Percentiles rank a stretch among this genome's conserved stretches.
phyloP scores from a whole-genome alignment of 2,888 invertebrate species.

The Hirudinaria manillensis region DNA sequence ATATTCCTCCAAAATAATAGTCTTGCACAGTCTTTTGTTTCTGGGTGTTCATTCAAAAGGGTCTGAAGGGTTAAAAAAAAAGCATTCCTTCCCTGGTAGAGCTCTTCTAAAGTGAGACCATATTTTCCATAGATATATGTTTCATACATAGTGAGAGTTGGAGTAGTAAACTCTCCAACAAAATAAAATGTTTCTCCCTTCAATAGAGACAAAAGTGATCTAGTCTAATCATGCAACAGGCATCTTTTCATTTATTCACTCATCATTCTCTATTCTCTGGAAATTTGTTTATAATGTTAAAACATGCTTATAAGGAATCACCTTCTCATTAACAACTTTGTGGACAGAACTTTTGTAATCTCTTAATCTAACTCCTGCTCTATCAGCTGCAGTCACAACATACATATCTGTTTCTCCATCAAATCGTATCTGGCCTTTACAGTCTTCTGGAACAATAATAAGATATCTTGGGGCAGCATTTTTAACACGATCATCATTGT shows the following conservation, averaged over 20 bases:
- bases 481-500: background rate
- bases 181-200: conserved; percentile 27
- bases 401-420: conserved; percentile 23
- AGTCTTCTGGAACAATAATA: conserved; percentile 30
- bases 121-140: conserved; percentile 11
- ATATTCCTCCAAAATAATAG: conserved; percentile 29
- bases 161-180: conserved; percentile 31
- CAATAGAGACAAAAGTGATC: background rate
- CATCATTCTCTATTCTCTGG: too few species aligned
- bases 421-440: conserved; percentile 11
- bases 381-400: conserved; percentile 20
- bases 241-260: too few species aligned
- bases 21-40: conserved; percentile 14
- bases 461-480: conserved; percentile 26
- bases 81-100: conserved; percentile 28
- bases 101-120: conserved; percentile 28
- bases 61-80: conserved; percentile 30
- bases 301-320: background rate
- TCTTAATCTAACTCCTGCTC: conserved; percentile 27
- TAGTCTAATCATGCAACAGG: too few species aligned
- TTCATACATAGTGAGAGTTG: conserved; percentile 32
- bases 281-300: too few species aligned
- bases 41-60: conserved; percentile 24
- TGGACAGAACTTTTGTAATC: conserved; percentile 33
- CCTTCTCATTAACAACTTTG: conserved; percentile 16